Conservation (phyloP, 92 coral and sea anemone genomes). For the Parazoanthus swiftii region DNA sequence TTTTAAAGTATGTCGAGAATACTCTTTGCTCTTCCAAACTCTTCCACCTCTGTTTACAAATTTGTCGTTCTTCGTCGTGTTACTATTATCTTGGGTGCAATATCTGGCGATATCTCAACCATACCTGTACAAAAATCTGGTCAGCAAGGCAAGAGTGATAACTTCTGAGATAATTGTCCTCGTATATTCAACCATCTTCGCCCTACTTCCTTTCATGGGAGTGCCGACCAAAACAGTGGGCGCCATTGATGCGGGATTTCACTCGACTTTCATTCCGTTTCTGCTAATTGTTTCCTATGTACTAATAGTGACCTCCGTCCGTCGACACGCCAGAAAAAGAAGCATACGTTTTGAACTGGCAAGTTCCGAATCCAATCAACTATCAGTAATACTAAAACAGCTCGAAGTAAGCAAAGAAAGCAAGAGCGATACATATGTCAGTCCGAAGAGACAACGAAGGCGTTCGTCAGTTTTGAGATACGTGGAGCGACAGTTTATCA, state of each 20-base stretch:
- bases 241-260: slow-evolving; percentile 33
- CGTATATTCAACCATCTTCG: slow-evolving; percentile 39
- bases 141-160: slow-evolving; percentile 36
- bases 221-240: slow-evolving; percentile 12
- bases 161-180: slow-evolving; percentile 16
- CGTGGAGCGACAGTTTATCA: slow-evolving; percentile 48
- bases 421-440: neutral
- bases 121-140: slow-evolving; percentile 27
- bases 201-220: slow-evolving; percentile 38
- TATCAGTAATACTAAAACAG: neutral
- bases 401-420: neutral
- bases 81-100: slow-evolving; percentile 45
- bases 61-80: slow-evolving; percentile 43
- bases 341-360: neutral
- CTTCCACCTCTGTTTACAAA: slow-evolving; percentile 38
- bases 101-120: slow-evolving; percentile 48
- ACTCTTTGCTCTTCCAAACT: neutral
- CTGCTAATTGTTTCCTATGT: slow-evolving; percentile 39
- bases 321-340: slow-evolving; percentile 42
- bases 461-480: neutral
- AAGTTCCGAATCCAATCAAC: neutral
- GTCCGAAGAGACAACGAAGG: neutral
- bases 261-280: slow-evolving; percentile 45
- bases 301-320: slow-evolving; percentile 20
- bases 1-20: slow-evolving; percentile 26